phyloP scores from a whole-genome alignment of 2,797 vertebrate genomes.

The Borostomias antarcticus region DNA sequence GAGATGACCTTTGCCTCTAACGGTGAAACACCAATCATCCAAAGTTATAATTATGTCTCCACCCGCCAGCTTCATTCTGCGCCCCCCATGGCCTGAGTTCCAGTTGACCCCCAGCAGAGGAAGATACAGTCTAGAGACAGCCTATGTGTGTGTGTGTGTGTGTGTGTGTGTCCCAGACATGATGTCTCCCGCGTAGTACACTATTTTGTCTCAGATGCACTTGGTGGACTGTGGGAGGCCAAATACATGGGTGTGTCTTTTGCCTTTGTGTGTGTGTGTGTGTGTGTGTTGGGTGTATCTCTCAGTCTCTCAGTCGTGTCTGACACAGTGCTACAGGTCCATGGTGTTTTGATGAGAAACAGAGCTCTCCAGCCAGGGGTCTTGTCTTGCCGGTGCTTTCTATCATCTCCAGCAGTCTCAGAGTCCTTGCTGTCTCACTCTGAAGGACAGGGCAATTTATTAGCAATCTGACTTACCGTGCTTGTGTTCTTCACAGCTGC shows the following conservation, averaged over 20 bases:
- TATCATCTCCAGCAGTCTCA: slow-evolving; percentile 40
- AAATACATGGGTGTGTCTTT: neutral
- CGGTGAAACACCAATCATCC: slow-evolving; percentile 1
- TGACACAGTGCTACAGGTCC: slow-evolving; percentile 34
- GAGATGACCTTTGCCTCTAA: neutral
- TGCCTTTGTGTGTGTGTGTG: neutral
- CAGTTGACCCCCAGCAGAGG: neutral
- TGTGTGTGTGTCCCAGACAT: neutral
- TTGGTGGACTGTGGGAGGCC: neutral
- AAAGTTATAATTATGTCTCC: neutral
- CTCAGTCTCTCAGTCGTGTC: slow-evolving; percentile 14
- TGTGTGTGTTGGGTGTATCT: neutral
- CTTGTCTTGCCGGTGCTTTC: slow-evolving; percentile 32
- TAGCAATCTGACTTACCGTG: slow-evolving; percentile 34
- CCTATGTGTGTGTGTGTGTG: too few relatives aligned
- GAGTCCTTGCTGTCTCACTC: slow-evolving; percentile 48
- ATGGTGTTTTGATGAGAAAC: slow-evolving; percentile 43
- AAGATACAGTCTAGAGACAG: neutral
- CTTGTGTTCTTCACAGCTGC: slow-evolving; percentile 36
- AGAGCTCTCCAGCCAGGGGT: slow-evolving; percentile 42
- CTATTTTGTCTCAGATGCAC: neutral
- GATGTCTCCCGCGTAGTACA: neutral
- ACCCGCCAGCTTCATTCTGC: neutral
- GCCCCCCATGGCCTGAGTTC: neutral
- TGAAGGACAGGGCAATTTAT: slow-evolving; percentile 57